Percentiles rank a stretch among this genome's conserved stretches.
phyloP scores from a whole-genome alignment of 2,113 vertebrate species.

The Willisornis vidua region DNA sequence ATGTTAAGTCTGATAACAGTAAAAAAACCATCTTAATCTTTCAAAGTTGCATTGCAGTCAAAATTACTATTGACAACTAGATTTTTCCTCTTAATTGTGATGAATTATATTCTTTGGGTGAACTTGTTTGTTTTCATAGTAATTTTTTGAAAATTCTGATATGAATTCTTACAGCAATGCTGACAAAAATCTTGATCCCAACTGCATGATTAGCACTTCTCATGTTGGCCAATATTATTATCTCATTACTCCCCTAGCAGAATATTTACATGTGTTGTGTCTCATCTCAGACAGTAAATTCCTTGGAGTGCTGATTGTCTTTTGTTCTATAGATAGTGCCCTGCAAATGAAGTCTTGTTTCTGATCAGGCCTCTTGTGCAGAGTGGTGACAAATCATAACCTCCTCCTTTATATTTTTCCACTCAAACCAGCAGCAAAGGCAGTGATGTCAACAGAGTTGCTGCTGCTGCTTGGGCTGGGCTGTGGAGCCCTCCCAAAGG shows the following conservation, averaged over 20 bases:
- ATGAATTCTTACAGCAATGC: not conserved
- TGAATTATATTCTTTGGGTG: not conserved
- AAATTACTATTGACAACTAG: not conserved
- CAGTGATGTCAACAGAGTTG: not conserved
- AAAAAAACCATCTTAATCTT: not conserved
- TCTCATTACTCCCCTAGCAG: not conserved
- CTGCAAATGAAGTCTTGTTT: not conserved
- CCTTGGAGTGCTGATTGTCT: not conserved
- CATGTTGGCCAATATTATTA: not conserved
- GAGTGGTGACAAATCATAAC: not conserved
- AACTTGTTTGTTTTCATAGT: not conserved
- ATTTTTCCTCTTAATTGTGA: not conserved
- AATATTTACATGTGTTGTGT: not conserved
- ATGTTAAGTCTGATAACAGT: not conserved
- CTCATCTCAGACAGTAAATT: not conserved
- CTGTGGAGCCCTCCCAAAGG: not conserved
- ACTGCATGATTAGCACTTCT: not conserved
- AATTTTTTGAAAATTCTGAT: not conserved
- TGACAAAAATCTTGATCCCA: not conserved
- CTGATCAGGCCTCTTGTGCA: not conserved
- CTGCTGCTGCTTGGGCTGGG: not conserved
- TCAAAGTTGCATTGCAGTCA: not conserved
- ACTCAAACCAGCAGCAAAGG: not conserved
- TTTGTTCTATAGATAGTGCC: not conserved
- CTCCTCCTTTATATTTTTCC: not conserved